These are phyloP conservation scores for Bruchidius siliquastri DNA, from an alignment of 2,888 invertebrate species.

Conservation along the genomic window DNA sequence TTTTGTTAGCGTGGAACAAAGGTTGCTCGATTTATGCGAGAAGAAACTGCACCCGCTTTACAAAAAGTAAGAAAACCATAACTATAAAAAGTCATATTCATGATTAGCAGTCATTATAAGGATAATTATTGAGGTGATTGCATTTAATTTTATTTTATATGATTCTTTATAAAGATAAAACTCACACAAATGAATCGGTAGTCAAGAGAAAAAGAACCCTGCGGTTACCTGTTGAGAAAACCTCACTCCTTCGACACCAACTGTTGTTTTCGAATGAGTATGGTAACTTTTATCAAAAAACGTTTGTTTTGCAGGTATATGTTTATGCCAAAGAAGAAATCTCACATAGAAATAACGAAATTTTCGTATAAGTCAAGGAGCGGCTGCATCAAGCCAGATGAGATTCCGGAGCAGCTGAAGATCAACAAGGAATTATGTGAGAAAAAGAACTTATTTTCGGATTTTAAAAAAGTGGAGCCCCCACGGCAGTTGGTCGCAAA, in stretches of 20 bases:
- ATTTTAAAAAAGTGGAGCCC: constrained; percentile 38
- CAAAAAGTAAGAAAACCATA: constrained; percentile 25
- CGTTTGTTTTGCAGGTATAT: too few relatives aligned
- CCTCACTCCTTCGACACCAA: too few relatives aligned
- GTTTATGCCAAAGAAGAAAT: constrained; percentile 18
- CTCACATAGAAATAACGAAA: constrained; percentile 2
- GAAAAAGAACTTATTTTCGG: constrained; percentile 38
- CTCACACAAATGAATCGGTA: too few relatives aligned
- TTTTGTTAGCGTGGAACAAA: constrained; percentile 34
- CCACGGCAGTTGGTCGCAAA: constrained; percentile 34
- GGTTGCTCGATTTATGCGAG: constrained; percentile 37
- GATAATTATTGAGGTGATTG: too few relatives aligned
- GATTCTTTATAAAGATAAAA: too few relatives aligned
- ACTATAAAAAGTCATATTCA: constrained; percentile 1
- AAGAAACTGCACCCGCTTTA: constrained; percentile 40
- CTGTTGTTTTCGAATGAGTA: too few relatives aligned
- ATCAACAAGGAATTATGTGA: constrained; percentile 36
- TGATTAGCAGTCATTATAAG: too few relatives aligned
- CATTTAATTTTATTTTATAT: too few relatives aligned
- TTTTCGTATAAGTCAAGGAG: constrained; percentile 29
- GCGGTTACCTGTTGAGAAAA: too few relatives aligned
- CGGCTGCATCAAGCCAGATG: constrained; percentile 31
- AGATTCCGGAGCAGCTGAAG: constrained; percentile 34
- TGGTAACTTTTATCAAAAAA: too few relatives aligned
- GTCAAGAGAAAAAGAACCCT: too few relatives aligned